These are phyloP conservation scores for Lasius platythorax DNA, from an alignment of 2,888 invertebrate species.

Conservation along the genomic window DNA sequence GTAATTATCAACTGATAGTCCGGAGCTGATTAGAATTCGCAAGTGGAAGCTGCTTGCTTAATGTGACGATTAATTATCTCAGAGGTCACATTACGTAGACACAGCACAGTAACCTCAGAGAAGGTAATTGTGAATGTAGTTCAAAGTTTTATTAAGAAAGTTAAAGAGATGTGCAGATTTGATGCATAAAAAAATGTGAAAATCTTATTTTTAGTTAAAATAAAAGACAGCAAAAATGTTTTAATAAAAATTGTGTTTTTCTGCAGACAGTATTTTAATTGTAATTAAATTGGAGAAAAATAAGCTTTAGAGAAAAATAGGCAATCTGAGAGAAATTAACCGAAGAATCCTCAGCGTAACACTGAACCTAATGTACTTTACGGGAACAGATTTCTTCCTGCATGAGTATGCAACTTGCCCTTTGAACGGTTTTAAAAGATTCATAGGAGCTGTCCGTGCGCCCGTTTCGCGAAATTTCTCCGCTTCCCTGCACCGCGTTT, in stretches of 20 bases:
- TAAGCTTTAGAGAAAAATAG: not conserved
- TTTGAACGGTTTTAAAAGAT: conserved; percentile 59
- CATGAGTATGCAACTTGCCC: conserved; percentile 54
- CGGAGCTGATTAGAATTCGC: conserved; percentile 72
- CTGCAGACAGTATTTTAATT: not conserved
- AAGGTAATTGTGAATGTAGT: not conserved
- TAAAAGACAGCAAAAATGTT: not conserved
- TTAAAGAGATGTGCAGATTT: not conserved
- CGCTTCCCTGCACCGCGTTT: conserved; percentile 16
- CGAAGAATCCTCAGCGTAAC: conserved; percentile 17
- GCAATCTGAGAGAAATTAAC: conserved; percentile 1
- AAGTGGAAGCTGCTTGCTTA: conserved; percentile 13
- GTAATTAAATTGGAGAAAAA: not conserved
- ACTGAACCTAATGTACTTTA: conserved; percentile 19
- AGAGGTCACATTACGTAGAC: not conserved
- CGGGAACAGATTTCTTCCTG: conserved; percentile 54
- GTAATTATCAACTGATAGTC: conserved; percentile 59
- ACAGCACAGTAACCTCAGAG: not conserved
- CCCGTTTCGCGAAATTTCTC: conserved; percentile 39
- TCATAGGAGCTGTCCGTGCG: conserved; percentile 54
- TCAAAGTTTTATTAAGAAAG: not conserved
- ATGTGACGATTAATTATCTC: conserved; percentile 15
- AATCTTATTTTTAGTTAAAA: not conserved
- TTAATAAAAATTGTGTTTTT: not conserved
- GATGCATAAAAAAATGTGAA: not conserved